These are phyloP conservation scores for Papilio elwesi DNA, from an alignment of 2,888 invertebrate species.

Conservation along the genomic window DNA sequence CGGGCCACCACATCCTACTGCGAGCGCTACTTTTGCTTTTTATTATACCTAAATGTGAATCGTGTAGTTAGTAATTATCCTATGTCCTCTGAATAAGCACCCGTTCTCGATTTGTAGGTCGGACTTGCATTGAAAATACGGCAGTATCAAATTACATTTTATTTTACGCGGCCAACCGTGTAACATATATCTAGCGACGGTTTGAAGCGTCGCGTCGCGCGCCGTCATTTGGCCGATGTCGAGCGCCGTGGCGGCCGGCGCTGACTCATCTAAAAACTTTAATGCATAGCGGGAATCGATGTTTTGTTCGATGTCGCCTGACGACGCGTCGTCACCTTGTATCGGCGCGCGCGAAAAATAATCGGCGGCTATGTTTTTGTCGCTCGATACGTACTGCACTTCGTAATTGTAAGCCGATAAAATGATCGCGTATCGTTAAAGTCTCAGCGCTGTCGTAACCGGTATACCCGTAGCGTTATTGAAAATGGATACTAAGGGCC, in stretches of 20 bases:
- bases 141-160: not conserved
- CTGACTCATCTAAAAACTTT: not conserved
- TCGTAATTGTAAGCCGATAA: slow-evolving; percentile 41
- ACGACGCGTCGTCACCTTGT: not conserved
- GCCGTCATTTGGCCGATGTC: not conserved
- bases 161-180: slow-evolving; percentile 3
- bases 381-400: slow-evolving; percentile 42
- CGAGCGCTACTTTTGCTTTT: no score
- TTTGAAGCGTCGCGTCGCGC: slow-evolving; percentile 1
- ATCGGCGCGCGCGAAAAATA: slow-evolving; percentile 13
- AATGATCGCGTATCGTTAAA: slow-evolving; percentile 44
- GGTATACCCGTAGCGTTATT: slow-evolving; percentile 14
- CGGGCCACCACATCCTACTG: no score
- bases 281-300: not conserved
- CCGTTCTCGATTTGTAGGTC: no score
- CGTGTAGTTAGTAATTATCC: no score
- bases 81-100: no score
- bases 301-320: no score
- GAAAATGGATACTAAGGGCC: slow-evolving; percentile 21
- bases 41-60: no score
- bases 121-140: no score
- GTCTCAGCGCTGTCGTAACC: slow-evolving; percentile 41
- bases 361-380: slow-evolving; percentile 39
- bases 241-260: not conserved
- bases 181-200: not conserved